phyloP scores from a whole-genome alignment of 2,888 invertebrate species.

The Drosophila mimetica region DNA sequence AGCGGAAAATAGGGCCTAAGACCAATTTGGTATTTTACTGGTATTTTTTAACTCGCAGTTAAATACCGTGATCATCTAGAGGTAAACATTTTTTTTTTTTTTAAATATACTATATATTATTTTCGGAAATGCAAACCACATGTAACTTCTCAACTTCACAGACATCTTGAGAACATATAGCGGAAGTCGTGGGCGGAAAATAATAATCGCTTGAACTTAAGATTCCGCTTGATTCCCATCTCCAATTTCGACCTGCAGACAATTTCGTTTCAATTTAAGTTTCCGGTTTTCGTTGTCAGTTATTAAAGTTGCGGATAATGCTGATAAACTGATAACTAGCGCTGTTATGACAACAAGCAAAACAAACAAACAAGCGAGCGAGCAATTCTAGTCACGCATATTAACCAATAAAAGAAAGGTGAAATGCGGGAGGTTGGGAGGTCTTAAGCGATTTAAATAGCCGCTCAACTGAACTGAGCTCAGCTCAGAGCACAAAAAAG shows the following conservation, averaged over 20 bases:
- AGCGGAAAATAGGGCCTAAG: no score
- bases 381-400: constrained; percentile 74
- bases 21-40: no score
- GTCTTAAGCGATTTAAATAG: constrained; percentile 24
- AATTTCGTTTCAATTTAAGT: constrained; percentile 68
- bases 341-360: constrained; percentile 72
- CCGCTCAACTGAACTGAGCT: constrained; percentile 42
- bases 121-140: constrained; percentile 1
- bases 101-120: no score
- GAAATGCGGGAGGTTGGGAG: constrained; percentile 4
- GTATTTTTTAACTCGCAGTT: no score
- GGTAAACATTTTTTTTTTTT: no score
- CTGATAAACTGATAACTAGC: constrained; percentile 64
- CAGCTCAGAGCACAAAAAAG: constrained; percentile 47
- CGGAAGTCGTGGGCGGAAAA: constrained; percentile 27
- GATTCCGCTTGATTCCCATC: constrained; percentile 25
- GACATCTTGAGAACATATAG: background rate
- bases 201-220: constrained; percentile 28
- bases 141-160: background rate
- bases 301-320: constrained; percentile 29
- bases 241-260: constrained; percentile 27
- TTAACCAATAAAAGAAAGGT: constrained; percentile 15
- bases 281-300: constrained; percentile 61
- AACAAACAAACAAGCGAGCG: constrained; percentile 30
- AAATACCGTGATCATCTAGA: no score